These are phyloP conservation scores for Plutella xylostella DNA, from an alignment of 2,888 invertebrate genomes.

Conservation along the genomic window DNA sequence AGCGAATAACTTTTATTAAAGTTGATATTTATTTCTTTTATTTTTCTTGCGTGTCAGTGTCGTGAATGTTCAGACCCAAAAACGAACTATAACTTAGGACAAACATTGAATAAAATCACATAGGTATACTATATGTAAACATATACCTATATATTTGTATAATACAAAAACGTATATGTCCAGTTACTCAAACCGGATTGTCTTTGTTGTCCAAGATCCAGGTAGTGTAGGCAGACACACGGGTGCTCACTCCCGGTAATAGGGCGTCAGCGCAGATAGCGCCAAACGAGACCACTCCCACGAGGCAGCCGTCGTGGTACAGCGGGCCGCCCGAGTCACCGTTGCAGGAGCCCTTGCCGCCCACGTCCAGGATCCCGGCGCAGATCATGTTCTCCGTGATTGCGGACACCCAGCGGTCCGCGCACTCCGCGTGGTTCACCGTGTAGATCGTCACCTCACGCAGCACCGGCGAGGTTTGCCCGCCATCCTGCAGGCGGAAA, in stretches of 20 bases:
- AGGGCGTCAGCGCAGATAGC: conserved; percentile 47
- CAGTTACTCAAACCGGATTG: too few species aligned
- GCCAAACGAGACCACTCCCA: conserved; percentile 63
- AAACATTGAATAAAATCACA: too few species aligned
- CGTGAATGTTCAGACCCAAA: too few species aligned
- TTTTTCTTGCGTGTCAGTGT: too few species aligned
- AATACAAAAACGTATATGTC: too few species aligned
- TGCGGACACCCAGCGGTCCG: conserved; percentile 31
- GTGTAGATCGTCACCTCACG: conserved; percentile 27
- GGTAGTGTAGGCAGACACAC: conserved; percentile 35
- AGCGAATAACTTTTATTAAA: too few species aligned
- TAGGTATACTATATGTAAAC: too few species aligned
- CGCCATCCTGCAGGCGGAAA: not conserved
- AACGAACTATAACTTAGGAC: too few species aligned
- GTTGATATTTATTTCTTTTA: too few species aligned
- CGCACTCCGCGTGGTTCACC: conserved; percentile 37
- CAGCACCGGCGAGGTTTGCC: not conserved
- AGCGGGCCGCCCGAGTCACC: conserved; percentile 68
- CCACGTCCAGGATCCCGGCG: conserved; percentile 30
- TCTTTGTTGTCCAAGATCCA: conserved; percentile 39
- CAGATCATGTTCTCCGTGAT: conserved; percentile 38
- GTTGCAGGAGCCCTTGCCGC: conserved; percentile 45
- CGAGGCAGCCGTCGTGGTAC: conserved; percentile 34
- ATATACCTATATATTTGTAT: too few species aligned
- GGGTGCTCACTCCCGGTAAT: conserved; percentile 62